Base-by-base conservation (phyloP, 2,888 invertebrate species). In the Elaeidobius kamerunicus region DNA sequence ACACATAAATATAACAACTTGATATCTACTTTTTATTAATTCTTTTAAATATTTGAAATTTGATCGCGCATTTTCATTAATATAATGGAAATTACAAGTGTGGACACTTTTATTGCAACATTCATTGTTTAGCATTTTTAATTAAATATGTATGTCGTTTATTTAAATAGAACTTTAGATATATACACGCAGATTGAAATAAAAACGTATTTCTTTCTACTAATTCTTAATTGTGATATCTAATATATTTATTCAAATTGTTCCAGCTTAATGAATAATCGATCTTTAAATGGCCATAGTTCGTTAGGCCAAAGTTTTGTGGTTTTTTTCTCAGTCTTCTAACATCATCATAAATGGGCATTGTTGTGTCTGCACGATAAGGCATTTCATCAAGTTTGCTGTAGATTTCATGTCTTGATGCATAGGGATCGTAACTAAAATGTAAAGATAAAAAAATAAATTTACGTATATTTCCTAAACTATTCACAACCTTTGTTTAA, bases 251-350 rank as follows among this genome's bases (percentile, higher is more conserved):
- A 69, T 88, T 84, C 57, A 89, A 76, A 51, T 86, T 86, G 70
- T 85, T 85, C 88, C 88, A 89, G 73, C 86, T 88, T 72, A 83
- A 85, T 1, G 87, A 86, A 66, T 89, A 89, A 69, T 89, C 89
- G 61, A 89, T 88, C 74, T 88, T 85, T 40, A 88, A 75, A 64
- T 88, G 83, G 46, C 89, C 88, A 66, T 88, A 87, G 63, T 83
- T 83, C 65, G 86, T 88, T 55, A 88, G 74, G 59, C 86, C 86
- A 71, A 88, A 82, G 69, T 82, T 82, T 40, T 79, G 76, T 2
- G 82, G 81, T 46, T 80, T 72, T 28, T 66, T 60, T 50, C 60
- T 61, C 32, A 62, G 62, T 38, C 79, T 59, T 78, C 76, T 44
- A 75, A 80, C 53, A 47, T 71, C 69, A 48, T 73, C 72, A 60